These are phyloP conservation scores for Platyscapa corneri DNA, from an alignment of 1,140 invertebrate genomes.

Conservation along the genomic window DNA sequence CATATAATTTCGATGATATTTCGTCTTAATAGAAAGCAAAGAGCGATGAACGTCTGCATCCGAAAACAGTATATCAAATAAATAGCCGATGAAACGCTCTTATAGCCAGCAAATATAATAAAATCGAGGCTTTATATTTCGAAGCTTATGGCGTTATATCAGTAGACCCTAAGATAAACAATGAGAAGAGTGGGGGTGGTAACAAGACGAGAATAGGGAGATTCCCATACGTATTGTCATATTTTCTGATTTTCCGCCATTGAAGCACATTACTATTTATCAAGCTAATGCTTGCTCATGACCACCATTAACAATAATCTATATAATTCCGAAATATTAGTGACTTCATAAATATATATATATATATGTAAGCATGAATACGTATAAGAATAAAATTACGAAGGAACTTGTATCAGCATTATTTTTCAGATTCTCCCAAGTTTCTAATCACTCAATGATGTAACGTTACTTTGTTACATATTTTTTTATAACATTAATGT, in stretches of 20 bases:
- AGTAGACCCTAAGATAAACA: slow-evolving; percentile 66
- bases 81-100: slow-evolving; percentile 73
- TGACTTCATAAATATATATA: slow-evolving; percentile 49
- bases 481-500: not conserved
- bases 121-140: slow-evolving; percentile 71
- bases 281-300: slow-evolving; percentile 73
- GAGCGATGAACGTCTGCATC: slow-evolving; percentile 60
- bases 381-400: slow-evolving; percentile 51
- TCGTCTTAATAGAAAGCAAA: slow-evolving; percentile 27
- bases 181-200: slow-evolving; percentile 51
- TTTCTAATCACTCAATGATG: slow-evolving; percentile 32
- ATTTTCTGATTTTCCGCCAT: slow-evolving; percentile 75
- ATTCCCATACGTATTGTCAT: slow-evolving; percentile 64
- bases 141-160: slow-evolving; percentile 65
- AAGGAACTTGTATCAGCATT: slow-evolving; percentile 19
- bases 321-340: slow-evolving; percentile 66
- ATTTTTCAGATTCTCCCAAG: slow-evolving; percentile 19
- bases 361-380: too few species aligned
- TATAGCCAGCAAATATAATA: slow-evolving; percentile 74
- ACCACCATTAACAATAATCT: slow-evolving; percentile 73
- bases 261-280: slow-evolving; percentile 75
- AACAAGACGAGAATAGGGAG: slow-evolving; percentile 60
- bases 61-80: slow-evolving; percentile 66
- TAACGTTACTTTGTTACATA: not conserved
- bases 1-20: slow-evolving; percentile 19